A percentile compares a stretch with the other conserved stretches of the same genome.
These are phyloP conservation scores for Apamea epomidion DNA, from an alignment of 2,888 invertebrate species.

Conservation along the genomic window DNA sequence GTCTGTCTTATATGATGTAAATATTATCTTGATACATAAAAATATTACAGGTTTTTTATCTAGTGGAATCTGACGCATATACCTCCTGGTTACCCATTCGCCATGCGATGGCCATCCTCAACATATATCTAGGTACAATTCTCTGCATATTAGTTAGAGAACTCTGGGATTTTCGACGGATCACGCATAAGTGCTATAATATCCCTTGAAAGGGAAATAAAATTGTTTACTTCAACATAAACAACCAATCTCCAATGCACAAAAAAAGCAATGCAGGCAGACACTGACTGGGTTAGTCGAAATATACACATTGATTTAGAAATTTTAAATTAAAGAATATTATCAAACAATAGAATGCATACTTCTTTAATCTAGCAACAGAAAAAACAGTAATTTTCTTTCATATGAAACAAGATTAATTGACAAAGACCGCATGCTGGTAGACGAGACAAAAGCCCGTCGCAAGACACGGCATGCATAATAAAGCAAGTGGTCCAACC, in stretches of 20 bases:
- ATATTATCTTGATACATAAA: too few species aligned
- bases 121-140: not conserved
- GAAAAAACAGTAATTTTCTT: constrained; percentile 29
- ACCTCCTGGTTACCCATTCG: too few species aligned
- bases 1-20: too few species aligned
- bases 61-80: not conserved
- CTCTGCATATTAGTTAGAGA: not conserved
- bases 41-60: not conserved
- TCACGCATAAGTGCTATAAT: not conserved
- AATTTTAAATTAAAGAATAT: not conserved
- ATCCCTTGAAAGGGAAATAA: not conserved
- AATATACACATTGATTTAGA: not conserved
- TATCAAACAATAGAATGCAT: not conserved
- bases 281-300: not conserved
- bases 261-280: not conserved
- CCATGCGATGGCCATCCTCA: not conserved
- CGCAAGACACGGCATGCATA: constrained; percentile 57
- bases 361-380: not conserved
- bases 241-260: too few species aligned
- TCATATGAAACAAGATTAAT: constrained; percentile 54
- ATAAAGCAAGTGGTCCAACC: constrained; percentile 48
- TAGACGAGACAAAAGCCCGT: constrained; percentile 48
- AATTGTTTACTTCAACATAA: not conserved
- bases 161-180: not conserved
- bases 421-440: constrained; percentile 54